A percentile compares a stretch with the other conserved stretches of the same genome.
phyloP scores from a whole-genome alignment of 53 echinoderm and acorn worm genomes.

The Apostichopus leukothele region DNA sequence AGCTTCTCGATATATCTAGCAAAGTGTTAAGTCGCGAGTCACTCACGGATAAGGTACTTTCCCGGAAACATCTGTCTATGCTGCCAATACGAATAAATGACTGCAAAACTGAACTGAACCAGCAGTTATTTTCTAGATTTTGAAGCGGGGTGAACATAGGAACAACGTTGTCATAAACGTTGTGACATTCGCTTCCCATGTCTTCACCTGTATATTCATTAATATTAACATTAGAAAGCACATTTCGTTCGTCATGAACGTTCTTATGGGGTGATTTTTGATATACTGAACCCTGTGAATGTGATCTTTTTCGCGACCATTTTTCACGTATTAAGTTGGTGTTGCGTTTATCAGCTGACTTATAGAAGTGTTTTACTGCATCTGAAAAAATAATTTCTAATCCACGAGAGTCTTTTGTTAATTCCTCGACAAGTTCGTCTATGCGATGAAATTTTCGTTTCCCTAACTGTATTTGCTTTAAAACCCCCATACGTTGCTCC shows the following conservation, averaged over 20 bases:
- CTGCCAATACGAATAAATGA: background rate
- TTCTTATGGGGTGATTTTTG: background rate
- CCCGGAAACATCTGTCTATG: too few species aligned
- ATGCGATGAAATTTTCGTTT: background rate
- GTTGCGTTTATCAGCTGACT: background rate
- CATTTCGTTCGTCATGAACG: too few species aligned
- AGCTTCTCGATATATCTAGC: background rate
- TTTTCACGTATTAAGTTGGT: background rate
- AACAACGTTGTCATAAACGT: too few species aligned
- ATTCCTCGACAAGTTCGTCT: background rate
- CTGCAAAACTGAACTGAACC: background rate
- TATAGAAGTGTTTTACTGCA: background rate
- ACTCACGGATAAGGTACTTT: too few species aligned
- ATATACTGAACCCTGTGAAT: background rate
- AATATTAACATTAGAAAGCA: too few species aligned
- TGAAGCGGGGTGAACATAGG: background rate
- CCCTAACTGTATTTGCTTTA: background rate
- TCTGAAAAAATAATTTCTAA: constrained; percentile 18
- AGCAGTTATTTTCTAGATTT: constrained; percentile 19
- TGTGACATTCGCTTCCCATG: too few species aligned
- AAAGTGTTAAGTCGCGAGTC: background rate
- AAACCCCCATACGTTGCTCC: background rate
- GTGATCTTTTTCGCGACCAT: background rate
- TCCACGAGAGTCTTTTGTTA: background rate
- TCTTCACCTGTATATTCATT: too few species aligned